Evolutionary conservation across 2,888 invertebrate genomes (phyloP), one percentile per base, ranked within the genome.

Genomic region (Lasioglossum malachurum): DNA sequence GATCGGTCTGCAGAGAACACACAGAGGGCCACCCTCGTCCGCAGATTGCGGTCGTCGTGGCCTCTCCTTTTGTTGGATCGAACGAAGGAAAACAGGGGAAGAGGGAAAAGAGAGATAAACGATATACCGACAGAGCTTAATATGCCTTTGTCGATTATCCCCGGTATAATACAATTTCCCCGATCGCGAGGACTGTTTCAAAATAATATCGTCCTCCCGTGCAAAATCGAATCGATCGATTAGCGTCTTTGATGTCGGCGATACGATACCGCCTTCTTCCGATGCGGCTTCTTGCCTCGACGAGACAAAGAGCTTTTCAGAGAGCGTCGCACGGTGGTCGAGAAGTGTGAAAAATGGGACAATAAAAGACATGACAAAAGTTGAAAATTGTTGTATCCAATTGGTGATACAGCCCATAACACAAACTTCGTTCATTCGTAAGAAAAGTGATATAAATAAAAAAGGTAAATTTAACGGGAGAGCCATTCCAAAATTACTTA

Each of bases 191-290:
- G 60, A 67, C 69, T 53, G 74, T 69, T 69, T 85, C 81, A 46
- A 85, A 88, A 85, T 82, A 60, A 87, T 73, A 76, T 81, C 72
- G 27, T 23, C 4, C 10, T 4, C 12, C 41, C 16, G 27, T 38
- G 23, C 14, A 71, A 67, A 73, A 64, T 78, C n/a, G 23, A 75
- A 60, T 71, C 81, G 49, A 46, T 69, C 60, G 71, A 71, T 71
- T 71, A 71, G 71, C 41, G 71, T 38, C 71, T 71, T 71, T 41
- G 71, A 71, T 14, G 41, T 4, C 71, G 23, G 0, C 41, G n/a
- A 23, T n/a, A 71, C 41, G 41, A 41, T 41, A n/a, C n/a, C 38
- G 4, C 12, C 35, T 38, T 23, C 38, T 12, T 38, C 23, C 69
- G 69, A 69, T 38, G 23, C 23, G 38, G 19, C 31, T 44, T 31